A percentile compares a stretch with the other conserved stretches of the same genome.
phyloP scores from a whole-genome alignment of 2,888 invertebrate species.

The Eupithecia subfuscata region DNA sequence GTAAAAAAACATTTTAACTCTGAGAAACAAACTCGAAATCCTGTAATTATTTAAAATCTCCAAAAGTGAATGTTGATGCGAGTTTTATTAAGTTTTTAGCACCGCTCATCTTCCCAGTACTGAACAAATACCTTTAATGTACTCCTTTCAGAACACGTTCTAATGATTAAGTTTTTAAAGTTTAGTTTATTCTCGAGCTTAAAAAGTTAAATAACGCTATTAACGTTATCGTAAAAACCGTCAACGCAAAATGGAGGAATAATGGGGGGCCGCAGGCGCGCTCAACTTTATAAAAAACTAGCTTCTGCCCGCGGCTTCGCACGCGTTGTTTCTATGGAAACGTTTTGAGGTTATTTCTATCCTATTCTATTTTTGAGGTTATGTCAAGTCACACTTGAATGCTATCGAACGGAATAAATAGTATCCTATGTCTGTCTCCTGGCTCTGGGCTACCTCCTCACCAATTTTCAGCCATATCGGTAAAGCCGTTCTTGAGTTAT shows the following conservation, averaged over 20 bases:
- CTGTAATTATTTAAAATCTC: background rate
- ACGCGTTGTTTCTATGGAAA: too few species aligned
- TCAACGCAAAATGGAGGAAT: background rate
- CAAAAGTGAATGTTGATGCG: background rate
- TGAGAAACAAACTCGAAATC: too few species aligned
- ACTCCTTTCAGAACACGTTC: background rate
- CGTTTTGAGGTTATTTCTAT: too few species aligned
- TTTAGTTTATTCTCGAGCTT: background rate
- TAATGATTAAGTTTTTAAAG: background rate
- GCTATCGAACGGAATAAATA: too few species aligned
- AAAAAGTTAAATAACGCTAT: background rate
- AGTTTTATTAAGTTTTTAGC: background rate
- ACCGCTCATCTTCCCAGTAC: too few species aligned
- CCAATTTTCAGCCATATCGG: too few species aligned
- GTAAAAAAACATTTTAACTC: background rate
- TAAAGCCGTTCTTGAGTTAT: too few species aligned
- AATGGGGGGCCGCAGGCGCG: background rate
- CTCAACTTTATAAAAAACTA: background rate
- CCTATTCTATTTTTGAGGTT: too few species aligned
- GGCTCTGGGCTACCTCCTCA: too few species aligned
- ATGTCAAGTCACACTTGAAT: too few species aligned
- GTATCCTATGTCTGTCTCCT: too few species aligned
- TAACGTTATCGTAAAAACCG: background rate
- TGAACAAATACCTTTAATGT: background rate
- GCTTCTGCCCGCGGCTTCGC: too few species aligned